phyloP scores from a whole-genome alignment of 2,888 invertebrate genomes.

The Tinea pellionella region DNA sequence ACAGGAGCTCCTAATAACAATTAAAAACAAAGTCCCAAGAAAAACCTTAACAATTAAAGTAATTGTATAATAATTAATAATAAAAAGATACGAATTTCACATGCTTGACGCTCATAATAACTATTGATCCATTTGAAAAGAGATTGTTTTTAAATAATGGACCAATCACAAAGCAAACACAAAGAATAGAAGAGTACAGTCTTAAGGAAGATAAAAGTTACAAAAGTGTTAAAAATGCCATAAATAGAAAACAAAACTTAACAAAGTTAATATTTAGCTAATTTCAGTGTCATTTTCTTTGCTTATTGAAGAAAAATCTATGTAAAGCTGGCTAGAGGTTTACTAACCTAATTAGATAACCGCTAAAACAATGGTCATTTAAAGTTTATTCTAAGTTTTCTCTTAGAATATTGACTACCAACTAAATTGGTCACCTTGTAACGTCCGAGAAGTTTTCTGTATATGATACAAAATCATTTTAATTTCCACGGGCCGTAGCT shows the following conservation, averaged over 20 bases:
- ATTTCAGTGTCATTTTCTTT: not conserved
- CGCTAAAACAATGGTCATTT: too few relatives aligned
- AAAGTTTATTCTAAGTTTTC: too few relatives aligned
- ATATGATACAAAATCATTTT: not conserved
- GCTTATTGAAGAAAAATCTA: not conserved
- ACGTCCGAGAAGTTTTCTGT: not conserved
- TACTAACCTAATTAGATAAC: too few relatives aligned
- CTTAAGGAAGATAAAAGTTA: conserved; percentile 32
- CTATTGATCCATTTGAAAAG: too few relatives aligned
- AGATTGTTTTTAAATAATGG: too few relatives aligned
- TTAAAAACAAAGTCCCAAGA: not conserved
- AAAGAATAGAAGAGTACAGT: conserved; percentile 29
- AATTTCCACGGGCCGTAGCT: not conserved
- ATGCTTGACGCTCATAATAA: not conserved
- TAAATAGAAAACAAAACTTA: conserved; percentile 25
- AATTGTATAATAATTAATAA: not conserved
- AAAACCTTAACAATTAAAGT: not conserved
- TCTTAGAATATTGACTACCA: too few relatives aligned
- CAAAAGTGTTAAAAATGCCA: conserved; percentile 34
- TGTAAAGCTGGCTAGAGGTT: too few relatives aligned
- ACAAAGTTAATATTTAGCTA: conserved; percentile 19
- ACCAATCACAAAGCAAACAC: conserved; percentile 24
- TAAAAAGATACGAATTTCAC: not conserved
- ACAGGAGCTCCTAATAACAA: not conserved
- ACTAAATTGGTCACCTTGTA: not conserved